phyloP scores from a whole-genome alignment of 2,797 vertebrate genomes.

The Aplochiton taeniatus region DNA sequence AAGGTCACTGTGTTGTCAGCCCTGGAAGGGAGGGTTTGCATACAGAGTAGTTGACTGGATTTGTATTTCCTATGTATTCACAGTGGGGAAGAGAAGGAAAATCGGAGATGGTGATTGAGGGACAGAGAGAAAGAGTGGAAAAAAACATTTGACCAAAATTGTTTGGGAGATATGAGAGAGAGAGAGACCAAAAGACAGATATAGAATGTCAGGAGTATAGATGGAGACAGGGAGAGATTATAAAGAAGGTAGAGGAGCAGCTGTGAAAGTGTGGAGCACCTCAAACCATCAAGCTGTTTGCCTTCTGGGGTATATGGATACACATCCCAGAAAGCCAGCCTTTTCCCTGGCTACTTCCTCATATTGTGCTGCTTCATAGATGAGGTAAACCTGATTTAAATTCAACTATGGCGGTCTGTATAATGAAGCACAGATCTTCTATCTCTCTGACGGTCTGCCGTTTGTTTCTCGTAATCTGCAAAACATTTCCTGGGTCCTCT shows the following conservation, averaged over 20 bases:
- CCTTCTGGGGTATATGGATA: slow-evolving; percentile 9
- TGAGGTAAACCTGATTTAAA: too few species aligned
- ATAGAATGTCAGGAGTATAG: slow-evolving; percentile 13
- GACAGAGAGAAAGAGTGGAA: slow-evolving; percentile 8
- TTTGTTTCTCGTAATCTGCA: slow-evolving; percentile 24
- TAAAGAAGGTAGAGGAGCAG: neutral
- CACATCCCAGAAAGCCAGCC: neutral
- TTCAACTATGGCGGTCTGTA: too few species aligned
- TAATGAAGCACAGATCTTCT: too few species aligned
- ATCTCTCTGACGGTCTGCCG: slow-evolving; percentile 3
- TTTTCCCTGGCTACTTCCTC: neutral
- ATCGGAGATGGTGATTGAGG: slow-evolving; percentile 20
- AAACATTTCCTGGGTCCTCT: slow-evolving; percentile 52
- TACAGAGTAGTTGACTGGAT: slow-evolving; percentile 55
- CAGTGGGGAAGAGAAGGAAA: slow-evolving; percentile 26
- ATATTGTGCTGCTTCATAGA: neutral
- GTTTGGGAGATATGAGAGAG: slow-evolving; percentile 12
- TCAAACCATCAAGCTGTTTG: slow-evolving; percentile 19
- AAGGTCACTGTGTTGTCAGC: slow-evolving; percentile 56
- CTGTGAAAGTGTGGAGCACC: neutral
- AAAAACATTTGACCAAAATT: too few species aligned
- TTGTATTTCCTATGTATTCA: slow-evolving; percentile 17
- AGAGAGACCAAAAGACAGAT: slow-evolving; percentile 34
- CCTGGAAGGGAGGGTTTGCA: slow-evolving; percentile 41
- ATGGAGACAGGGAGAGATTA: slow-evolving; percentile 25